Evolutionary conservation across 2,113 vertebrate genomes (phyloP).

Genomic region (Atractosteus spatula): DNA sequence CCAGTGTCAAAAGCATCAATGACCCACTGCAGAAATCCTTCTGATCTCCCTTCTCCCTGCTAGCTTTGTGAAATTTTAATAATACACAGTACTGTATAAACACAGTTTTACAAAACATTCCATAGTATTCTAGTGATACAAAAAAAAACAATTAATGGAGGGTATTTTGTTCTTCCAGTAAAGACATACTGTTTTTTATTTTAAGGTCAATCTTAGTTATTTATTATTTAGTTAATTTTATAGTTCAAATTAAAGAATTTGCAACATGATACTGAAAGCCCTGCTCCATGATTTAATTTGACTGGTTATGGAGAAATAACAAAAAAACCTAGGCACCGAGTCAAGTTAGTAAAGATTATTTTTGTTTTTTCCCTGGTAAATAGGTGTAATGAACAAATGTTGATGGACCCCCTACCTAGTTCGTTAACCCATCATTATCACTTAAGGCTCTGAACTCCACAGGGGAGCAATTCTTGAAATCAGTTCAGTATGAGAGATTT

Average conservation of each 20-base stretch:
- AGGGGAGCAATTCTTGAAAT: constrained; percentile 15
- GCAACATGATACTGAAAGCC: not conserved
- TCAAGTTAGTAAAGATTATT: not conserved
- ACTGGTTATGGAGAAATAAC: not conserved
- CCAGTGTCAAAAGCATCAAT: too few species aligned
- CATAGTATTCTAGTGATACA: too few species aligned
- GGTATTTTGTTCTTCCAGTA: too few species aligned
- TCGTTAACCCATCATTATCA: constrained; percentile 11
- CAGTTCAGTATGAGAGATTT: not conserved
- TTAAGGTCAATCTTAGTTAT: not conserved
- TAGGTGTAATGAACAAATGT: not conserved
- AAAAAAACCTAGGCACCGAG: not conserved
- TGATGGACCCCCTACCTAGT: constrained; percentile 8
- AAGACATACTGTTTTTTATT: too few species aligned
- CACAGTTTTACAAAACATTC: too few species aligned
- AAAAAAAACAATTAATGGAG: too few species aligned
- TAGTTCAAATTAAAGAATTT: not conserved
- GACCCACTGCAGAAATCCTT: too few species aligned
- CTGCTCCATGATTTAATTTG: not conserved
- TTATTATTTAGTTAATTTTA: not conserved
- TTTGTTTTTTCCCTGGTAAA: not conserved
- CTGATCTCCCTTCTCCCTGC: too few species aligned
- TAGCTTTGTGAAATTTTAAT: too few species aligned
- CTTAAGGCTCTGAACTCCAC: constrained; percentile 7
- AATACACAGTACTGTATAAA: too few species aligned